Conservation (phyloP, 2,113 vertebrate genomes). For the Carlito syrichta region DNA sequence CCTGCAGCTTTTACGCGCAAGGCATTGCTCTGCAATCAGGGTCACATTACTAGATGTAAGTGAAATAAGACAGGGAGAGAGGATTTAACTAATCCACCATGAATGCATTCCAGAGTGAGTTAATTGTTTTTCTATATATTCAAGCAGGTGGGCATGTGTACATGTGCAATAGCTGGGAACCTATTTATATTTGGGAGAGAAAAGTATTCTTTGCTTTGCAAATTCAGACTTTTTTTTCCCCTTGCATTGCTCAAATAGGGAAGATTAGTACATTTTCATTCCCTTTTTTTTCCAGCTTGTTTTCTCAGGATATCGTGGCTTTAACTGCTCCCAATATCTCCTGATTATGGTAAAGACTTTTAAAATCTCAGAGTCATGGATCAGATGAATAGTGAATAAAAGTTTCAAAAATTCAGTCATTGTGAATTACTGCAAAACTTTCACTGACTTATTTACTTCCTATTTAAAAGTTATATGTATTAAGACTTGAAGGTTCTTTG, state of each 20-base stretch:
- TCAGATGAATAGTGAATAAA: not conserved
- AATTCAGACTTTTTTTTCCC: not conserved
- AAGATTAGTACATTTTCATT: constrained; percentile 19
- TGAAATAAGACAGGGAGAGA: constrained; percentile 13
- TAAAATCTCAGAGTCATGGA: constrained; percentile 28
- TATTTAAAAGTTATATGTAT: not conserved
- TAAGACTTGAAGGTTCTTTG: not conserved
- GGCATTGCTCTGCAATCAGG: not conserved
- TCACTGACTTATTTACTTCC: constrained; percentile 40
- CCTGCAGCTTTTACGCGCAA: not conserved
- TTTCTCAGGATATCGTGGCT: not conserved
- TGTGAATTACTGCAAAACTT: not conserved
- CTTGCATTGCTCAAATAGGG: not conserved
- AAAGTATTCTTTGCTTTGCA: constrained; percentile 16
- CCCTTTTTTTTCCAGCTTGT: constrained; percentile 10
- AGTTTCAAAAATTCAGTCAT: not conserved
- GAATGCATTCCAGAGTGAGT: not conserved
- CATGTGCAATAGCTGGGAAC: not conserved
- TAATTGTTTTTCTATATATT: not conserved
- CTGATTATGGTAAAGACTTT: not conserved
- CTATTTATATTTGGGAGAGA: not conserved
- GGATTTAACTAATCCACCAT: constrained; percentile 5
- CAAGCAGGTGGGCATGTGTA: not conserved
- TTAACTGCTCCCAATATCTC: not conserved
- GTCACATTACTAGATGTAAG: constrained; percentile 40